Conservation (phyloP, 1,140 invertebrate species). For the Acromyrmex heyeri region DNA sequence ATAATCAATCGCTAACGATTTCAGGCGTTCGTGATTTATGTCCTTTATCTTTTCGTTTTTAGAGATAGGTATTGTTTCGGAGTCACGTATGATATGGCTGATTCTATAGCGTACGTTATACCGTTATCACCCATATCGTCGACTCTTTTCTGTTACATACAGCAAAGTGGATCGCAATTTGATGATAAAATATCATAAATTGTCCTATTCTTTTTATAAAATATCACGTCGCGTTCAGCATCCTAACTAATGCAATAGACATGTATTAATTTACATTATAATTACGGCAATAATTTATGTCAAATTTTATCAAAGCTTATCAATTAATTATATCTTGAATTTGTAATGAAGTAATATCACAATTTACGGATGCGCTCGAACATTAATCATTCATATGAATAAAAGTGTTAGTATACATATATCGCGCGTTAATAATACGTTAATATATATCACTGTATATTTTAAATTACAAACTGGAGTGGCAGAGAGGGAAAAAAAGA, state of each 20-base stretch:
- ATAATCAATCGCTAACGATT: too few relatives aligned
- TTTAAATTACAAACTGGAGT: background rate
- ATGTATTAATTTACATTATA: slow-evolving; percentile 3
- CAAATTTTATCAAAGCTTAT: slow-evolving; percentile 4
- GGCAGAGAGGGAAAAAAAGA: background rate
- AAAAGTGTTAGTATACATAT: slow-evolving; percentile 9
- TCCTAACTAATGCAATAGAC: background rate
- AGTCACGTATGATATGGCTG: background rate
- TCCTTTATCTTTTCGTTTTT: too few relatives aligned
- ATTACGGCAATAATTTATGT: slow-evolving; percentile 25
- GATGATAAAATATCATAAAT: background rate
- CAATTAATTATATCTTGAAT: slow-evolving; percentile 34
- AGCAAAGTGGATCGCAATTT: background rate
- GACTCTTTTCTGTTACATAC: background rate
- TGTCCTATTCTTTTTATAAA: background rate
- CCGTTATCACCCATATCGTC: slow-evolving; percentile 4
- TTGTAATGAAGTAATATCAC: slow-evolving; percentile 24
- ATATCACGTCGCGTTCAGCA: background rate
- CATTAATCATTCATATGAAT: slow-evolving; percentile 16
- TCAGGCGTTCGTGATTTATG: too few relatives aligned
- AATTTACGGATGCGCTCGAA: slow-evolving; percentile 14
- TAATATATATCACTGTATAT: slow-evolving; percentile 10
- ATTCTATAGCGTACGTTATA: slow-evolving; percentile 18
- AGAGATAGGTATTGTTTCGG: background rate
- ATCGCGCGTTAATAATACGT: background rate